phyloP scores from a whole-genome alignment of 2,797 vertebrate genomes.

The Gallinago nigripennis region DNA sequence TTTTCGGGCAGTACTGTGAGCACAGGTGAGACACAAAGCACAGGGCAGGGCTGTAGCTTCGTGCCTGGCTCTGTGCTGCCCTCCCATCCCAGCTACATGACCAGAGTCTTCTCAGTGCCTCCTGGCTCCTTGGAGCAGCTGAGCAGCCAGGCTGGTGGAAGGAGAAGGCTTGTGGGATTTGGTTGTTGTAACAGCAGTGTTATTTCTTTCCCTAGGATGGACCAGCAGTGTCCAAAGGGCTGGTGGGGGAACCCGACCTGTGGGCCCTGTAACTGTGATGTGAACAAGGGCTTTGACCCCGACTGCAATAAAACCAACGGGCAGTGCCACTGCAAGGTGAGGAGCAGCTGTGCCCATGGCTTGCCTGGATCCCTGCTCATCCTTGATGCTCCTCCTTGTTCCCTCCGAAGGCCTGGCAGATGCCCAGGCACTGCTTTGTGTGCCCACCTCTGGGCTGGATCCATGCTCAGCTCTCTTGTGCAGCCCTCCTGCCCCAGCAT shows the following conservation, averaged over 20 bases:
- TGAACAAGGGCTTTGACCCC: slow-evolving; percentile 91
- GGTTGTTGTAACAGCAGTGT: not conserved
- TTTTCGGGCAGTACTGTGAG: slow-evolving; percentile 96
- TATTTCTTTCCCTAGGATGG: slow-evolving; percentile 82
- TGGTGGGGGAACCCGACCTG: slow-evolving; percentile 97
- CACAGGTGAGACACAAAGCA: slow-evolving; percentile 84
- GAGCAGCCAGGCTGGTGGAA: not conserved
- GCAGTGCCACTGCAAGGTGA: slow-evolving; percentile 96
- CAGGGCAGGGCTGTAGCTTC: not conserved
- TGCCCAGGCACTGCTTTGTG: not conserved
- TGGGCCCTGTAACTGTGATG: slow-evolving; percentile 94
- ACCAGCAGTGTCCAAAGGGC: slow-evolving; percentile 95
- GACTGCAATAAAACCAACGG: slow-evolving; percentile 97
- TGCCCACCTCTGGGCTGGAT: not conserved
- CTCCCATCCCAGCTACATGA: not conserved
- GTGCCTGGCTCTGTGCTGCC: not conserved
- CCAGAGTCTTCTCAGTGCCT: not conserved
- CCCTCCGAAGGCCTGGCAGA: not conserved
- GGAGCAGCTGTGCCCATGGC: not conserved
- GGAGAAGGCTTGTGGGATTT: not conserved
- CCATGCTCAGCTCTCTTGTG: not conserved
- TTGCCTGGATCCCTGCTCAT: not conserved
- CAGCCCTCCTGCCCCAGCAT: not conserved
- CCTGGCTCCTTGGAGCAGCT: not conserved
- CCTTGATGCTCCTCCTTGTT: not conserved